Base-by-base conservation (phyloP, 2,888 invertebrate genomes). In the Eledone cirrhosa region DNA sequence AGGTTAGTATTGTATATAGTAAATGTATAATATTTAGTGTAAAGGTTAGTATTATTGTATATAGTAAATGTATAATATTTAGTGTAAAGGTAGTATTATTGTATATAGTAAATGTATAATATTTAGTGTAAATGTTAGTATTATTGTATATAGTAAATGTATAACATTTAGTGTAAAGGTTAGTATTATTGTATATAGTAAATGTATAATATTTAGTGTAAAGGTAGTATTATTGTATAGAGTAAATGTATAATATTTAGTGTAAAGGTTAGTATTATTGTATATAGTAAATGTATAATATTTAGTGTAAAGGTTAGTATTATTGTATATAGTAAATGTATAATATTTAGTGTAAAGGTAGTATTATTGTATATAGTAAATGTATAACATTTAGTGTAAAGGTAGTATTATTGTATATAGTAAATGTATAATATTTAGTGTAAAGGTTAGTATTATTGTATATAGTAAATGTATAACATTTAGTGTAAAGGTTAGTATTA, bases 101-200 rank as follows among this genome's bases (percentile, higher is more conserved):
- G 11, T 41, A 41, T 41, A 41, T 41, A 11, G 11, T 41, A 11
- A n/a, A n/a, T n/a, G n/a, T n/a, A n/a, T n/a, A n/a, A n/a, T n/a
- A n/a, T n/a, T n/a, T n/a, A n/a, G 31, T 78, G 84, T 82, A 48
- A 48, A 48, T 47, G 76, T 76, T 47, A 76, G 76, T 24, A 22
- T 14, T 11, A 24, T 63, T n/a, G 11, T 41, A 41, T 41, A 41
- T 41, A 11, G 11, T 41, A 11, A n/a, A n/a, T n/a, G n/a, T n/a
- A n/a, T n/a, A n/a, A n/a, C n/a, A n/a, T n/a, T n/a, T n/a, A n/a
- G 31, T 78, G 84, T 82, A 48, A 48, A 48, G 76, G 76, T 76
- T 47, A 76, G 76, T 24, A 22, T 14, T 11, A 24, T 63, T n/a
- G 11, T 41, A 41, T 41, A 41, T 41, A 11, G 11, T 41, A 11